Evolutionary conservation across 2,888 invertebrate species (phyloP).

Genomic region (Dichetophora obliterata): DNA sequence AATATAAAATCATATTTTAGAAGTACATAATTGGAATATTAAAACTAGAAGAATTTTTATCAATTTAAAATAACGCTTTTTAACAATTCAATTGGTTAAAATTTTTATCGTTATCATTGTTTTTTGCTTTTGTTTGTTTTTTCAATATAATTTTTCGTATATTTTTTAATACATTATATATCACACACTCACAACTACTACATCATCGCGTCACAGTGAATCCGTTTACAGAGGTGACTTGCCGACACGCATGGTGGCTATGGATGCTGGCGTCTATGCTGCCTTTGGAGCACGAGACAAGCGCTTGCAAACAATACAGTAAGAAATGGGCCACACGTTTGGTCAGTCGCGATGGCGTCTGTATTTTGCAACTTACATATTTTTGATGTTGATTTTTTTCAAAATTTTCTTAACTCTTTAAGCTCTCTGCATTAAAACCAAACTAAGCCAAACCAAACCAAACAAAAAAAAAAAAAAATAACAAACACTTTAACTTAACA

Average conservation of each 20-base stretch:
- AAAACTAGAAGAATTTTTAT: no score
- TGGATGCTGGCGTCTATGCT: conserved; percentile 51
- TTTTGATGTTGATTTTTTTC: conserved; percentile 15
- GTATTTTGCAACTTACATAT: conserved; percentile 3
- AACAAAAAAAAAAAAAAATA: neutral
- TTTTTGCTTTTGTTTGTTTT: conserved; percentile 35
- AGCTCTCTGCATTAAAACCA: neutral
- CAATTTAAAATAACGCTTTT: conserved; percentile 2
- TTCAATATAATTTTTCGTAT: conserved; percentile 25
- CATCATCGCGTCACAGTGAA: conserved; percentile 54
- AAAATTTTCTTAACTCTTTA: neutral
- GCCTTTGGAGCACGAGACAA: conserved; percentile 54
- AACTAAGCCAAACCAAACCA: neutral
- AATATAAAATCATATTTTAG: no score
- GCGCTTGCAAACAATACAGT: conserved; percentile 58
- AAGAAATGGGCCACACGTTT: conserved; percentile 49
- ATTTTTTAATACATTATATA: conserved; percentile 30
- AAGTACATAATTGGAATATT: no score
- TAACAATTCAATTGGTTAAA: conserved; percentile 13
- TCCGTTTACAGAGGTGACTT: conserved; percentile 66
- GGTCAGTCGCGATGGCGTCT: neutral
- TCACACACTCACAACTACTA: conserved; percentile 7
- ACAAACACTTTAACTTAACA: no score
- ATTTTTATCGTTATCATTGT: conserved; percentile 31
- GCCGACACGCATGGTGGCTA: conserved; percentile 56